Conservation (phyloP, 2,797 vertebrate genomes). For the Schizopygopsis pylzovi region DNA sequence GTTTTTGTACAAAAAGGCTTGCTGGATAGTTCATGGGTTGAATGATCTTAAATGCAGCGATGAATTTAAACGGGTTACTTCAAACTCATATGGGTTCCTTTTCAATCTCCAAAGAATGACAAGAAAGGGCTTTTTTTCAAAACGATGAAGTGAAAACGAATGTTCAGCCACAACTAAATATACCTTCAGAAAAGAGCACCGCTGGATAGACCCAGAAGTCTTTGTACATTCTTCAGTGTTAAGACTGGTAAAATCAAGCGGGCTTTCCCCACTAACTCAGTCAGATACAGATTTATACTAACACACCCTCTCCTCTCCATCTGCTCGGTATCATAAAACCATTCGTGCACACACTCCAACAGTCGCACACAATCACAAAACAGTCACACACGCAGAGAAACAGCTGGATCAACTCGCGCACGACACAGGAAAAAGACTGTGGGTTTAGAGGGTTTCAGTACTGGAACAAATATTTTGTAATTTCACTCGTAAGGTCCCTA, state of each 20-base stretch:
- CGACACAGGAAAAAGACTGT: constrained; percentile 41
- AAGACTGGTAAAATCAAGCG: constrained; percentile 57
- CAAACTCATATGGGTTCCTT: not conserved
- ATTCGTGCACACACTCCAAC: constrained; percentile 27
- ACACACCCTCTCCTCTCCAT: constrained; percentile 2
- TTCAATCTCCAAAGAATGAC: constrained; percentile 3
- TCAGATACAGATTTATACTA: constrained; percentile 33
- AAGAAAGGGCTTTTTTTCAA: constrained; percentile 21
- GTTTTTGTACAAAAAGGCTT: not conserved
- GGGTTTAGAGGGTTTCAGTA: constrained; percentile 11
- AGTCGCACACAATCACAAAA: constrained; percentile 22
- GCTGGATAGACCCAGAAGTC: constrained; percentile 51
- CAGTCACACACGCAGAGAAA: constrained; percentile 3
- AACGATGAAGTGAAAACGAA: constrained; percentile 37
- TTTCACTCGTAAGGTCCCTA: not conserved
- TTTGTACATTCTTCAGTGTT: constrained; percentile 66
- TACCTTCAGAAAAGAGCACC: constrained; percentile 40
- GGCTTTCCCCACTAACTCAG: constrained; percentile 32
- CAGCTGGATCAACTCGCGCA: constrained; percentile 14
- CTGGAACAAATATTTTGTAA: not conserved
- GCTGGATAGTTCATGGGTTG: not conserved
- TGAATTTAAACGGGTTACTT: not conserved
- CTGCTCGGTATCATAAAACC: constrained; percentile 22
- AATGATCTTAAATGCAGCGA: not conserved
- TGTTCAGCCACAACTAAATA: constrained; percentile 38